Evolutionary conservation across 1,140 invertebrate genomes (phyloP).

Genomic region (Ceratitis capitata): DNA sequence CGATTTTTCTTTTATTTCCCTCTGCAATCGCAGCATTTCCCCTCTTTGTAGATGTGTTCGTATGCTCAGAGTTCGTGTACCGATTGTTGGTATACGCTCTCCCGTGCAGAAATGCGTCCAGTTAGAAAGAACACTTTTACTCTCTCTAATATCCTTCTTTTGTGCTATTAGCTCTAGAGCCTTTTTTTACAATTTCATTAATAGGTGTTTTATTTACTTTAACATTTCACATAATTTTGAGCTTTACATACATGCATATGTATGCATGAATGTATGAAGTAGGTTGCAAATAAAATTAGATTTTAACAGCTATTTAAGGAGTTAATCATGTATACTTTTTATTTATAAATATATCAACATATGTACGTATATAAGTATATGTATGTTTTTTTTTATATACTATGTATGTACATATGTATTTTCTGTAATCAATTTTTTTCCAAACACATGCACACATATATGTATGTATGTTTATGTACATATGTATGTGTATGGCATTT

Average conservation of each 20-base stretch:
- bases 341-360: background rate
- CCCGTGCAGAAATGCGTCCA: conserved; percentile 15
- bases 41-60: background rate
- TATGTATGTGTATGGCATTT: background rate
- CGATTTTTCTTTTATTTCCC: background rate
- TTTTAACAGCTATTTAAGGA: too few species aligned
- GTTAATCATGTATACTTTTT: too few species aligned
- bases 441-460: background rate
- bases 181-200: background rate
- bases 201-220: background rate
- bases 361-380: background rate
- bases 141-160: background rate
- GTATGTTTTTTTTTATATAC: background rate
- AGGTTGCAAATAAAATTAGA: background rate
- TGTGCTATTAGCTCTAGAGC: background rate
- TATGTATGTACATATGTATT: too few species aligned
- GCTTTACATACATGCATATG: background rate
- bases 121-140: background rate
- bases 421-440: background rate
- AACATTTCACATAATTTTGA: too few species aligned
- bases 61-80: background rate
- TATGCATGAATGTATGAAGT: background rate
- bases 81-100: background rate
- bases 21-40: background rate
- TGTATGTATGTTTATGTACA: background rate